These are phyloP conservation scores for Notodonta ziczac DNA, from an alignment of 2,888 invertebrate genomes.

Conservation along the genomic window DNA sequence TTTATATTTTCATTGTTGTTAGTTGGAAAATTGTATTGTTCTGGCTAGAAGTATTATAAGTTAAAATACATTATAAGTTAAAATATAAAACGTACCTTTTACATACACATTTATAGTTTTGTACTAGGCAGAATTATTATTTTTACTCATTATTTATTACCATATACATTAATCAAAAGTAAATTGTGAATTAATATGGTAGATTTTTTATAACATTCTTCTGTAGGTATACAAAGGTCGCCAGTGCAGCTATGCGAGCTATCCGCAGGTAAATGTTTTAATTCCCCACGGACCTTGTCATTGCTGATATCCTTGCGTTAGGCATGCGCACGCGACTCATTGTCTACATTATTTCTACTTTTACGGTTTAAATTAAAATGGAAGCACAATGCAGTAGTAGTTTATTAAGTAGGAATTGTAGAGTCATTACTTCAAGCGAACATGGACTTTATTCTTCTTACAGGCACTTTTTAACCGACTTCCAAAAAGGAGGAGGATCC, in stretches of 20 bases:
- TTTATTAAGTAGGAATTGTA: no score
- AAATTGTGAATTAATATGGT: neutral
- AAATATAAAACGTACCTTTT: no score
- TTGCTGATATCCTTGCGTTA: conserved; percentile 29
- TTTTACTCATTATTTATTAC: neutral
- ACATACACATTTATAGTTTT: no score
- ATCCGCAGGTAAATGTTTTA: conserved; percentile 27
- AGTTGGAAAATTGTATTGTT: conserved; percentile 19
- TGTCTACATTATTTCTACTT: conserved; percentile 7
- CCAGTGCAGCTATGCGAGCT: conserved; percentile 17
- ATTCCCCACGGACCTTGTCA: conserved; percentile 27
- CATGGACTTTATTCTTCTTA: no score
- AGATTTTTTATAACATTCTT: conserved; percentile 16
- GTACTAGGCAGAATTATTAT: no score
- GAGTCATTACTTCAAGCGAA: no score
- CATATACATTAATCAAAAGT: neutral
- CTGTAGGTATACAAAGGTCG: conserved; percentile 29
- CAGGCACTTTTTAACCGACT: no score
- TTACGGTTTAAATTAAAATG: neutral
- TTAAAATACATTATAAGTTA: no score
- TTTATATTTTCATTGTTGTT: conserved; percentile 52
- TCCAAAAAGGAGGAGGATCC: no score
- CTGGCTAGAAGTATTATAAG: no score
- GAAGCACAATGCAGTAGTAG: neutral
- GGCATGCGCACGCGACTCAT: neutral